Percentiles rank a stretch among this genome's conserved stretches.
These are phyloP conservation scores for Cercocebus atys DNA, from an alignment of 2,113 vertebrate species.

Conservation along the genomic window DNA sequence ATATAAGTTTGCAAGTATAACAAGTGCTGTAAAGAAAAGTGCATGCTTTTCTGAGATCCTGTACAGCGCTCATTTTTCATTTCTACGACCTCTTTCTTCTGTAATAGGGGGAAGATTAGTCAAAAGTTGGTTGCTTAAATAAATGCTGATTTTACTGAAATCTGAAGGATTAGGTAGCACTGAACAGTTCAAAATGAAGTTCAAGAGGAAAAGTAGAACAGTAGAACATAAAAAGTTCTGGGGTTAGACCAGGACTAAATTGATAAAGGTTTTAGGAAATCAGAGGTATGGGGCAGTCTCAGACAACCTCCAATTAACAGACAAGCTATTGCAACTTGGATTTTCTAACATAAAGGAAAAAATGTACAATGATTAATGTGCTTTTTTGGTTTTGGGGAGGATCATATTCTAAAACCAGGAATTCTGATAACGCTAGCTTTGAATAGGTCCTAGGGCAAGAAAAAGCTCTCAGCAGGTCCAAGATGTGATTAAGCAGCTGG, in stretches of 20 bases:
- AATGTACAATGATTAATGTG: neutral
- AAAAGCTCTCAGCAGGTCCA: neutral
- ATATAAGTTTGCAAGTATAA: neutral
- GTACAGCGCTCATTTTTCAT: neutral
- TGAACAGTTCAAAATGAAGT: neutral
- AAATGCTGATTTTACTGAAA: neutral
- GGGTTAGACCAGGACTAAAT: neutral
- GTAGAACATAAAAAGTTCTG: neutral
- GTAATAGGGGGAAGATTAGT: neutral
- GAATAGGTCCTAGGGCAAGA: neutral
- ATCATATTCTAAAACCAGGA: neutral
- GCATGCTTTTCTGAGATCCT: neutral
- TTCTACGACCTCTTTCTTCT: neutral
- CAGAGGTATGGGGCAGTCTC: neutral
- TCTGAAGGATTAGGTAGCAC: neutral
- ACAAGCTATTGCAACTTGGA: neutral
- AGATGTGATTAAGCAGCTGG: neutral
- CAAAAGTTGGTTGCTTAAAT: neutral
- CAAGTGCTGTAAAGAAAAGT: neutral
- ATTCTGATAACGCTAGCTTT: neutral
- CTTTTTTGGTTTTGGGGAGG: neutral
- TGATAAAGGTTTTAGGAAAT: neutral
- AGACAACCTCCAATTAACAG: neutral
- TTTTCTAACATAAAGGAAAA: neutral
- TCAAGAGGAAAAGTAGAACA: neutral